Evolutionary conservation across 1,140 invertebrate genomes (phyloP).

Genomic region (Drosophila ananassae): DNA sequence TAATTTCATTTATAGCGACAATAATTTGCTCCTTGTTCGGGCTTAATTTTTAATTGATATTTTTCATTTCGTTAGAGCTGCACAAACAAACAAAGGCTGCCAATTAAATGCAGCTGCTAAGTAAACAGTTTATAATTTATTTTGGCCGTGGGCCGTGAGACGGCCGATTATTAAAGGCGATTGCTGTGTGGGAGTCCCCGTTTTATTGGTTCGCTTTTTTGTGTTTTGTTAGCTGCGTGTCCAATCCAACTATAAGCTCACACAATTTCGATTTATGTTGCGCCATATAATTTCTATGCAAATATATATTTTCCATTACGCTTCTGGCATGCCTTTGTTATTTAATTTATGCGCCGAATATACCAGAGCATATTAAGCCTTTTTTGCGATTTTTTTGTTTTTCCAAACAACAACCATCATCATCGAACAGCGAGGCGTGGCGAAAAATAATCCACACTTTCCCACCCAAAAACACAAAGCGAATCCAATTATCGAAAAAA

Average conservation of each 20-base stretch:
- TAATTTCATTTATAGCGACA: slow-evolving; percentile 56
- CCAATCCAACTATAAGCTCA: slow-evolving; percentile 54
- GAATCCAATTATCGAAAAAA: slow-evolving; percentile 30
- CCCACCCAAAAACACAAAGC: slow-evolving; percentile 17
- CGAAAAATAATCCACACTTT: slow-evolving; percentile 26
- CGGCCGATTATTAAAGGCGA: slow-evolving; percentile 27
- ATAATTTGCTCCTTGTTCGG: slow-evolving; percentile 46
- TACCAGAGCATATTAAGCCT: slow-evolving; percentile 40
- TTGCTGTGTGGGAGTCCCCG: slow-evolving; percentile 36
- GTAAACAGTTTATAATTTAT: slow-evolving; percentile 73
- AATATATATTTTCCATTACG: slow-evolving; percentile 61
- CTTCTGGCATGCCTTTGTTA: slow-evolving; percentile 73
- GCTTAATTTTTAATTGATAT: slow-evolving; percentile 42
- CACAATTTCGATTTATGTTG: slow-evolving; percentile 67
- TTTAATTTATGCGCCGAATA: slow-evolving; percentile 62
- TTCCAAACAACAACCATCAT: slow-evolving; percentile 54
- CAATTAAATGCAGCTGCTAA: slow-evolving; percentile 68
- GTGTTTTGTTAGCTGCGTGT: slow-evolving; percentile 58
- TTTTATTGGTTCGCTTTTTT: slow-evolving; percentile 36
- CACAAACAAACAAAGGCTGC: slow-evolving; percentile 66
- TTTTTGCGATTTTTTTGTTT: slow-evolving; percentile 51
- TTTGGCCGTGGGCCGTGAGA: slow-evolving; percentile 1
- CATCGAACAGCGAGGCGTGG: slow-evolving; percentile 65
- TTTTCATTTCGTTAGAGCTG: slow-evolving; percentile 42
- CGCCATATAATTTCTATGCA: slow-evolving; percentile 66